A percentile compares a stretch with the other conserved stretches of the same genome.
phyloP scores from a whole-genome alignment of 2,113 vertebrate species.

The Rhagologus leucostigma region DNA sequence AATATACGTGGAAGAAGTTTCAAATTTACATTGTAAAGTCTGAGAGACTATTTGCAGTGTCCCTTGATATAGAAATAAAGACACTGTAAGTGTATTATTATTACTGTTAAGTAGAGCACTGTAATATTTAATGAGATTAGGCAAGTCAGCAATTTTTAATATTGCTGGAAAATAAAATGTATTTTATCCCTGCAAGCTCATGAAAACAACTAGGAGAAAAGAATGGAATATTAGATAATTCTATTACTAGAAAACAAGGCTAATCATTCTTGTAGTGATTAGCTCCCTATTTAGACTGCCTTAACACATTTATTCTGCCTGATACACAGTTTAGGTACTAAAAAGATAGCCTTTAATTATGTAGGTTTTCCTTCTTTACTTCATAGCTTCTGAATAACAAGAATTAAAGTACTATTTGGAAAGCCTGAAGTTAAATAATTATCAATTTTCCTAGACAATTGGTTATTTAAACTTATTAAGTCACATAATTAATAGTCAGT shows the following conservation, averaged over 20 bases:
- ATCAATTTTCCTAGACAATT: neutral
- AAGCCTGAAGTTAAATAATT: neutral
- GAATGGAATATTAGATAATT: neutral
- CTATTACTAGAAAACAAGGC: neutral
- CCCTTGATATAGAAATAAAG: neutral
- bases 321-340: neutral
- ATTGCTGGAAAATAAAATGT: neutral
- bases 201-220: neutral
- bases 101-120: neutral
- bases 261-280: neutral
- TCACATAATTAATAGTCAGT: neutral
- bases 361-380: neutral
- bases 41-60: neutral
- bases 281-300: neutral
- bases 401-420: neutral
- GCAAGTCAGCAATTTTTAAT: neutral
- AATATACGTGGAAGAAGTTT: neutral
- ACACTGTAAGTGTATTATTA: neutral
- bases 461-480: neutral
- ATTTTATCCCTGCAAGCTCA: neutral
- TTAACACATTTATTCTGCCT: neutral
- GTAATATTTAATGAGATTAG: neutral
- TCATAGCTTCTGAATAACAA: neutral
- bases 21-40: neutral
- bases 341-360: neutral